These are phyloP conservation scores for Chelmon rostratus DNA, from an alignment of 2,797 vertebrate species.

Conservation along the genomic window DNA sequence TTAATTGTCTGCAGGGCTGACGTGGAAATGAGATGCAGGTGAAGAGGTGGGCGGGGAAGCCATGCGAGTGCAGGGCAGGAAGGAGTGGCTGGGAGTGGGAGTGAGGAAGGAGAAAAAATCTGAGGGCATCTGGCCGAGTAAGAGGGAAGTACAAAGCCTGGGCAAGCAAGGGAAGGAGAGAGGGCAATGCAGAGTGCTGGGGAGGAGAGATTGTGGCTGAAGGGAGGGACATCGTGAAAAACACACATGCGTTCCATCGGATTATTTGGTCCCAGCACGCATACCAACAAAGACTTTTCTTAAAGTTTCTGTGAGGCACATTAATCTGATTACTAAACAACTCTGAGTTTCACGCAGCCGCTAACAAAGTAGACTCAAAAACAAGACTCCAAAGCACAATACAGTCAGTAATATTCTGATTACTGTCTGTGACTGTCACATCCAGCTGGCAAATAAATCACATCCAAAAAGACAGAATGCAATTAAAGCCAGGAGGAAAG, in stretches of 20 bases:
- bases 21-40: neutral
- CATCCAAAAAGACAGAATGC: neutral
- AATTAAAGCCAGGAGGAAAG: constrained; percentile 8
- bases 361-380: constrained; percentile 19
- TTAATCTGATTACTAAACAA: neutral
- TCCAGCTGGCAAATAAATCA: constrained; percentile 10
- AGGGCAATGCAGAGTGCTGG: neutral
- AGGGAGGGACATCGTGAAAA: neutral
- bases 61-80: neutral
- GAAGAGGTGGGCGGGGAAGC: neutral
- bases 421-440: neutral
- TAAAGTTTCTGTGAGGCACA: constrained; percentile 7
- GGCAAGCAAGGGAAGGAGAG: neutral
- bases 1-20: neutral
- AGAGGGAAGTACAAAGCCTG: neutral
- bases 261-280: neutral
- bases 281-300: neutral
- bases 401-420: constrained; percentile 11
- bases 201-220: neutral
- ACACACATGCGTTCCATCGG: constrained; percentile 2
- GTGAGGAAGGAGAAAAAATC: neutral
- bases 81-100: neutral
- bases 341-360: neutral
- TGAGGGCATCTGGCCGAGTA: neutral
- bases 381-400: neutral